phyloP scores from a whole-genome alignment of 1,140 invertebrate genomes.

The Lucilia cuprina region DNA sequence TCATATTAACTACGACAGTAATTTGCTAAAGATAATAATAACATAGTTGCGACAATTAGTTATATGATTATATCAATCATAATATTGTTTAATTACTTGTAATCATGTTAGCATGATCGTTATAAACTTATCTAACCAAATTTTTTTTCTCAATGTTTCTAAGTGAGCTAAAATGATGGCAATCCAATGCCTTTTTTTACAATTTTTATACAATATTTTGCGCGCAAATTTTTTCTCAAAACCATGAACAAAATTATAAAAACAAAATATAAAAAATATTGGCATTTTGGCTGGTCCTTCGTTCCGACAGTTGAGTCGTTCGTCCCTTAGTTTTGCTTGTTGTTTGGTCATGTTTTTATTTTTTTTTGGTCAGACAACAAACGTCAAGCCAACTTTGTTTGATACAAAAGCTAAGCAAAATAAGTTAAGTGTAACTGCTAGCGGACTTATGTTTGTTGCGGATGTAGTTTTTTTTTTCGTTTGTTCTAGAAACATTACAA shows the following conservation, averaged over 20 bases:
- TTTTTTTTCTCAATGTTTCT: too few relatives aligned
- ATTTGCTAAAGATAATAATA: too few relatives aligned
- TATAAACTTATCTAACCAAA: too few relatives aligned
- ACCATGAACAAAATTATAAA: neutral
- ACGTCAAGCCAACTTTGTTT: neutral
- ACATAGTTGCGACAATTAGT: too few relatives aligned
- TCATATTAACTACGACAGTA: too few relatives aligned
- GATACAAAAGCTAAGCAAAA: neutral
- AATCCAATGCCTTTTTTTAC: neutral
- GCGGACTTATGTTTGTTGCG: neutral
- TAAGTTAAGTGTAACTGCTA: neutral
- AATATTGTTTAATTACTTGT: too few relatives aligned
- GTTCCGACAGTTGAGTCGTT: too few relatives aligned
- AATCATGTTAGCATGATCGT: too few relatives aligned
- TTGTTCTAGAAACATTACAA: neutral
- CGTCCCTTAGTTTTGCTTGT: neutral
- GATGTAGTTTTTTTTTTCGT: neutral
- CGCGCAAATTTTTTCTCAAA: neutral
- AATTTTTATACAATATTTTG: neutral
- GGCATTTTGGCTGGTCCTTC: neutral
- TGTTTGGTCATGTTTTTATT: neutral
- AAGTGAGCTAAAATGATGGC: neutral
- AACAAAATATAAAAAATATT: neutral
- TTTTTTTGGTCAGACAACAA: neutral
- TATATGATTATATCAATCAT: too few relatives aligned